phyloP scores from a whole-genome alignment of 2,797 vertebrate genomes.

The Peromyscus aztecus region DNA sequence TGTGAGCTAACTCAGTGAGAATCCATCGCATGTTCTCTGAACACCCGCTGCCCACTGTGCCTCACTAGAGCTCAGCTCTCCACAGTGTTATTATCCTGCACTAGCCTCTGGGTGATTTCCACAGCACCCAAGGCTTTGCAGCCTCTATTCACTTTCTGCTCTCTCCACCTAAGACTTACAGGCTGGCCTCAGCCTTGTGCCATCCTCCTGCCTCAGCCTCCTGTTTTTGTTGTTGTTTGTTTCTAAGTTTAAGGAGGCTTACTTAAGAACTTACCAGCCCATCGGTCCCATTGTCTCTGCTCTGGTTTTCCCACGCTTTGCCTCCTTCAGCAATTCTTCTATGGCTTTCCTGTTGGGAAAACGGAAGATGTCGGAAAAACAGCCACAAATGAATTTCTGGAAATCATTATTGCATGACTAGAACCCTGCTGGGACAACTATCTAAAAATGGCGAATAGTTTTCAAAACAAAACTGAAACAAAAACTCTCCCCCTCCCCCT shows the following conservation, averaged over 20 bases:
- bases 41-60: background rate
- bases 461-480: background rate
- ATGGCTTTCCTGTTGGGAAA: conserved; percentile 92
- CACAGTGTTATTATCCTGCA: background rate
- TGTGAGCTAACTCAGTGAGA: background rate
- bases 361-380: conserved; percentile 56
- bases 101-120: background rate
- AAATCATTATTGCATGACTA: conserved; percentile 5
- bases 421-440: background rate
- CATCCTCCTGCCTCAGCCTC: background rate
- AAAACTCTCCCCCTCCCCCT: background rate
- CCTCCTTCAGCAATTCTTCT: conserved; percentile 97
- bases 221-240: background rate
- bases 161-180: background rate
- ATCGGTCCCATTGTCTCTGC: conserved; percentile 98
- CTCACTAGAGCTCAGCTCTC: background rate
- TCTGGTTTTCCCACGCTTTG: conserved; percentile 94
- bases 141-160: background rate
- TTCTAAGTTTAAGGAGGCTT: conserved; percentile 28
- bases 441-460: background rate
- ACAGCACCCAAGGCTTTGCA: background rate
- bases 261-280: conserved; percentile 93
- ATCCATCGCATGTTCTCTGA: background rate
- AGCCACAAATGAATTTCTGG: background rate
- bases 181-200: background rate